A percentile compares a stretch with the other conserved stretches of the same genome.
Evolutionary conservation across 2,888 invertebrate genomes (phyloP).

Genomic region (Yponomeuta malinellus): DNA sequence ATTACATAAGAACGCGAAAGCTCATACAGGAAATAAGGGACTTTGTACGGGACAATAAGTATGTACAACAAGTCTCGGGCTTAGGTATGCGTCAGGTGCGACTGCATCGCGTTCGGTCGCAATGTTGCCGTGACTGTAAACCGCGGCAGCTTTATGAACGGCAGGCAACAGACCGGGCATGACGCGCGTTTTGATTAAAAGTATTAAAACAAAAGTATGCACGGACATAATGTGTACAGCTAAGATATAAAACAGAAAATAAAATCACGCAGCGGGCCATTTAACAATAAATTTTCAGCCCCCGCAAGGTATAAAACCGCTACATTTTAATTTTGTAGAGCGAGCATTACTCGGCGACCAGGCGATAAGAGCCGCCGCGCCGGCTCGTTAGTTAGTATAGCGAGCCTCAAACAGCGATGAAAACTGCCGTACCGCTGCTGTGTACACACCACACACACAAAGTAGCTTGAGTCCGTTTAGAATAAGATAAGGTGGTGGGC

Average conservation of each 20-base stretch:
- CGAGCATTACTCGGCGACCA: conserved; percentile 1
- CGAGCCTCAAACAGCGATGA: background rate
- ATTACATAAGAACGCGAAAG: no score
- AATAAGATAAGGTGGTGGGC: no score
- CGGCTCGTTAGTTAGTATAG: background rate
- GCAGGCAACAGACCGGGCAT: background rate
- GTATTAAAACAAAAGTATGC: background rate
- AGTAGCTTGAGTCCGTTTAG: no score
- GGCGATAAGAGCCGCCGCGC: conserved; percentile 1
- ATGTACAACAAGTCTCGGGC: background rate
- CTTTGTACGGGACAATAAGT: no score
- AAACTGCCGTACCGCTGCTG: no score
- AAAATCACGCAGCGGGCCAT: conserved; percentile 6
- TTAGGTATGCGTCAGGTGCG: background rate
- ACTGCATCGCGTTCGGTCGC: background rate
- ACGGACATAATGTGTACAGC: conserved; percentile 2
- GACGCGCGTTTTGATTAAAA: conserved; percentile 7
- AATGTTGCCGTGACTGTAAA: background rate
- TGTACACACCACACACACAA: no score
- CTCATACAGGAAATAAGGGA: no score
- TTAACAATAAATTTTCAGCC: conserved; percentile 12
- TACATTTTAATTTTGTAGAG: conserved; percentile 1
- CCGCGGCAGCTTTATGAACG: conserved; percentile 5
- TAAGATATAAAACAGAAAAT: conserved; percentile 10
- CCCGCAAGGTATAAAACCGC: background rate